These are phyloP conservation scores for Rhyacophila brunnea DNA, from an alignment of 1,140 invertebrate genomes.

Conservation along the genomic window DNA sequence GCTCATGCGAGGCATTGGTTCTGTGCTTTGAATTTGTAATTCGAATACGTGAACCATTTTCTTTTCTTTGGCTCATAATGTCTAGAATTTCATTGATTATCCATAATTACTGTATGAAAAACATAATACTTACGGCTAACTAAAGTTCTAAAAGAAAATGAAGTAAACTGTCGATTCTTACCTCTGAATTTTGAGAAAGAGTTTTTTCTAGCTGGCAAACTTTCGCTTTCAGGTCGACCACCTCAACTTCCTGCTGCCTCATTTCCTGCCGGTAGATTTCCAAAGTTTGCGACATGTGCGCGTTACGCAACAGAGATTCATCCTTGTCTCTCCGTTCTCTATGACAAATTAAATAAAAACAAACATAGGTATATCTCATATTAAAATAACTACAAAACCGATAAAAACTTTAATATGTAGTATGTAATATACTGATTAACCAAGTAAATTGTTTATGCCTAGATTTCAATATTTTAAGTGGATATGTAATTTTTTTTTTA, in stretches of 20 bases:
- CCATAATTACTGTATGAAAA: too few relatives aligned
- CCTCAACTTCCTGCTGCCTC: conserved; percentile 61
- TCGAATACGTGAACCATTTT: too few relatives aligned
- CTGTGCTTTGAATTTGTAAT: too few relatives aligned
- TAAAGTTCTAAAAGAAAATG: too few relatives aligned
- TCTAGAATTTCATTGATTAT: too few relatives aligned
- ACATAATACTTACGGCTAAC: too few relatives aligned
- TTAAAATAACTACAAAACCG: neutral
- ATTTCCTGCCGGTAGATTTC: conserved; percentile 71
- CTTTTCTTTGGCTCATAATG: too few relatives aligned
- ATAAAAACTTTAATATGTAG: neutral
- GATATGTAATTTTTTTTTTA: too few relatives aligned
- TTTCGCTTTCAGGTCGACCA: conserved; percentile 55
- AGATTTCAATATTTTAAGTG: neutral
- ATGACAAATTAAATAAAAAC: conserved; percentile 29
- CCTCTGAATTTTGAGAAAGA: conserved; percentile 51
- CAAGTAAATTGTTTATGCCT: too few relatives aligned
- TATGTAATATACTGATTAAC: neutral
- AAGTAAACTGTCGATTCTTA: too few relatives aligned
- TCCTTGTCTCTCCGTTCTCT: conserved; percentile 74
- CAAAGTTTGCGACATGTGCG: conserved; percentile 79
- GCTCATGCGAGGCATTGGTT: too few relatives aligned
- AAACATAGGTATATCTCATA: neutral
- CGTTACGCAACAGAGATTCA: conserved; percentile 73
- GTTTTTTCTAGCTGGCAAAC: conserved; percentile 50